These are phyloP conservation scores for Oxygymnocypris stewartii DNA, from an alignment of 2,113 vertebrate species.

Conservation along the genomic window DNA sequence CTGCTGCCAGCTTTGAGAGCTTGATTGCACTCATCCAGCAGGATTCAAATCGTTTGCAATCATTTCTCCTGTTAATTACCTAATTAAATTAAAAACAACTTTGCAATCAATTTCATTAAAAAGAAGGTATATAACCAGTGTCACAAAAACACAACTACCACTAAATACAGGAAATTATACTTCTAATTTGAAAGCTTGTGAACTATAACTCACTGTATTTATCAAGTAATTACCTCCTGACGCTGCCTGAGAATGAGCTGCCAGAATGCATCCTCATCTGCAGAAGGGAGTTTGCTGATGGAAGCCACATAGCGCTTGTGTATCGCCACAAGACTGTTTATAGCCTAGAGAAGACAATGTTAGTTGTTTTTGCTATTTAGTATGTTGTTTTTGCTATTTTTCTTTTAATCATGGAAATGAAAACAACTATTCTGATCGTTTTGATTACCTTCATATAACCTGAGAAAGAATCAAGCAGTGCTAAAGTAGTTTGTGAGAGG, in stretches of 20 bases:
- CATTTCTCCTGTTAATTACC: conserved; percentile 34
- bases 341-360: conserved; percentile 43
- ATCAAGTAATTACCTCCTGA: conserved; percentile 51
- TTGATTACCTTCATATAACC: conserved; percentile 57
- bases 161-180: background rate
- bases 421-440: background rate
- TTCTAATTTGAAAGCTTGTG: background rate
- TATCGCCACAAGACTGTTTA: conserved; percentile 49
- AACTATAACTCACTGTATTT: background rate
- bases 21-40: conserved; percentile 57
- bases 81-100: conserved; percentile 35
- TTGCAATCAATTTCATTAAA: background rate
- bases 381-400: background rate
- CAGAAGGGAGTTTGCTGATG: conserved; percentile 49
- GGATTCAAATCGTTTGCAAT: conserved; percentile 55
- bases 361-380: background rate
- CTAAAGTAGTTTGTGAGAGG: conserved; percentile 64
- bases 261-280: conserved; percentile 58
- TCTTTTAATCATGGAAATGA: background rate
- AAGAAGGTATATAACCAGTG: background rate
- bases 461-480: conserved; percentile 59
- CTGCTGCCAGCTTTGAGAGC: conserved; percentile 58
- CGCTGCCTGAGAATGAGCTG: conserved; percentile 55
- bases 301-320: conserved; percentile 53
- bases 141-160: background rate